phyloP scores from a whole-genome alignment of 1,140 invertebrate genomes.

The Drosophila grimshawi region DNA sequence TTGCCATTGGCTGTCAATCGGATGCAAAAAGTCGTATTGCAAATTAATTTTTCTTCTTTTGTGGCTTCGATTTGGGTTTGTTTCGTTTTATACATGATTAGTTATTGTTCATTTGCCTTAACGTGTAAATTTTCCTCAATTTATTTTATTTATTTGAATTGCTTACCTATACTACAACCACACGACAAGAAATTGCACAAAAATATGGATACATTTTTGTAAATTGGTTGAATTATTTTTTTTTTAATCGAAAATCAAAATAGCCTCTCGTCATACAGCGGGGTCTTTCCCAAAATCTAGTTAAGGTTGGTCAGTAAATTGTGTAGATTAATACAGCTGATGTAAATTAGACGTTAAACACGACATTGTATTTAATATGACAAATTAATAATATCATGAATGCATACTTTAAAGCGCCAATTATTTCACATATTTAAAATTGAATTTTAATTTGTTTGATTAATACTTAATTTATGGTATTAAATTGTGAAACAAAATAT shows the following conservation, averaged over 20 bases:
- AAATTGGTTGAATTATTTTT: no score
- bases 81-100: conserved; percentile 8
- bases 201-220: neutral
- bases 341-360: neutral
- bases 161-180: neutral
- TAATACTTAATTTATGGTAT: conserved; percentile 37
- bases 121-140: neutral
- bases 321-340: neutral
- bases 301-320: no score
- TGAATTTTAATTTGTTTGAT: conserved; percentile 48
- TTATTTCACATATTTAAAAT: conserved; percentile 4
- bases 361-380: no score
- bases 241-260: neutral
- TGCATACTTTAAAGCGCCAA: no score
- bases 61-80: conserved; percentile 12
- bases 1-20: conserved; percentile 59
- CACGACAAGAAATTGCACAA: no score
- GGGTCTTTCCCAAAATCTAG: no score
- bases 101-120: neutral
- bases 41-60: conserved; percentile 49
- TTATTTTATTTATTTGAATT: neutral
- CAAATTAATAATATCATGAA: no score
- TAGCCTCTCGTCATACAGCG: no score
- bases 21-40: conserved; percentile 37
- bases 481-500: conserved; percentile 8